Evolutionary conservation across 2,113 vertebrate species (phyloP), one percentile per base, ranked within the genome.

Genomic region (Calidris pugnax): DNA sequence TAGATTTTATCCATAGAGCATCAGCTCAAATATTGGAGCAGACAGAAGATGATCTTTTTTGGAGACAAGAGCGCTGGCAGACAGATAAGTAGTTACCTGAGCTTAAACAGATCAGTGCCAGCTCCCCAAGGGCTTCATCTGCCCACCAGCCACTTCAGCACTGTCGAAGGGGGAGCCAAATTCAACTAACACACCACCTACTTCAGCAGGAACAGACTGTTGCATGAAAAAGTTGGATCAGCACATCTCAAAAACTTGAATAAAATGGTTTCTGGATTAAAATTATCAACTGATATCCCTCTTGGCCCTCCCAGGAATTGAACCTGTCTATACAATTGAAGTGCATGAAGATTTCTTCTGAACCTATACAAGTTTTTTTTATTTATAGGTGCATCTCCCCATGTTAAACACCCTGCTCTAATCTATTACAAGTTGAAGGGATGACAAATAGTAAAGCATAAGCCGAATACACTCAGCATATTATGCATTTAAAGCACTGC

Each of bases 241-340:
- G 83, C 60, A 85, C 11, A 2, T 88, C 93, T 94, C 6, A 10
- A 92, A 94, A 96, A 56, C 77, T 68, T 76, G 80, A 87, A 94
- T 68, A 73, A 93, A 97, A 97, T 82, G 59, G 77, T 95, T 94
- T 96, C 85, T 88, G 57, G 72, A 91, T 95, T 90, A 87, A 94
- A 96, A 85, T 90, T 60, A 85, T 88, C 74, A 92, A 50, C 67
- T 96, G 26, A 96, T 91, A 96, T 95, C 88, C 92, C 82, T 95
- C 90, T 93, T 93, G 45, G 59, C 85, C 64, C 90, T 95, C 69
- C 85, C 90, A 35, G 67, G 75, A 91, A 95, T 94, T 93, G 89
- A 97, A 95, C 33, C 73, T 92, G 69, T 91, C 75, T 75, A 80
- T 37, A 79, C 88, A 93, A 97, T 95, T 95, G 96, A 97, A 87